Evolutionary conservation across 2,113 vertebrate genomes (phyloP), one percentile per base, ranked within the genome.

Genomic region (Odocoileus hemionus): DNA sequence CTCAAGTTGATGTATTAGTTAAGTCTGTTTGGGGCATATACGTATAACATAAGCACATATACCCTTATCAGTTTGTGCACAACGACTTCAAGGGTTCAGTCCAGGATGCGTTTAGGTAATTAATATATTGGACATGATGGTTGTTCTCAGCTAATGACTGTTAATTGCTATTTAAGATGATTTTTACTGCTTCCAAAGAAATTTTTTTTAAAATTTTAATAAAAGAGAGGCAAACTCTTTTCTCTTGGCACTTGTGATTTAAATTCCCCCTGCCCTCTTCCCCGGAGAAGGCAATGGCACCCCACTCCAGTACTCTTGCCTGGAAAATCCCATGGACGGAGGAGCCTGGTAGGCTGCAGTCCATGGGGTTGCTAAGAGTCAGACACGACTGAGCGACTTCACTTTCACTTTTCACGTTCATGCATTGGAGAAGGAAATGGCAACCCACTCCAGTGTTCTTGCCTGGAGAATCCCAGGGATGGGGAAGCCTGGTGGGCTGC

Each of bases 101-200:
- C 43, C 96, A 91, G 58, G 33, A 80, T 79, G 86, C 2, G 5
- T 83, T 96, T 67, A 79, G 60, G 55, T 78, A 93, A 95, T 84
- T 39, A 89, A 87, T 86, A 57, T n/a, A 90, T 93, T 93, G 90
- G 89, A n/a, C 57, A 60, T 79, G 55, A 86, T 54, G 39, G 23
- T 47, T 91, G 36, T 96, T 93, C 90, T 91, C 80, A 79, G 36
- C 30, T 96, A 91, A 96, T 93, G 78, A 87, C n/a, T 47, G 1
- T 61, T 96, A 93, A 88, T 85, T 91, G 58, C 52, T 93, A 36
- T 74, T 80, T 96, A 96, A 82, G 74, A 78, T 25, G 21, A 61
- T 93, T 43, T 88, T 60, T 85, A 70, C 50, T 91, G 30, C 82
- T 93, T 95, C 47, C 60, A 97, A 96, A 94, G 55, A 95, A 83